These are phyloP conservation scores for Parochlus steinenii DNA, from an alignment of 2,888 invertebrate genomes.

Conservation along the genomic window DNA sequence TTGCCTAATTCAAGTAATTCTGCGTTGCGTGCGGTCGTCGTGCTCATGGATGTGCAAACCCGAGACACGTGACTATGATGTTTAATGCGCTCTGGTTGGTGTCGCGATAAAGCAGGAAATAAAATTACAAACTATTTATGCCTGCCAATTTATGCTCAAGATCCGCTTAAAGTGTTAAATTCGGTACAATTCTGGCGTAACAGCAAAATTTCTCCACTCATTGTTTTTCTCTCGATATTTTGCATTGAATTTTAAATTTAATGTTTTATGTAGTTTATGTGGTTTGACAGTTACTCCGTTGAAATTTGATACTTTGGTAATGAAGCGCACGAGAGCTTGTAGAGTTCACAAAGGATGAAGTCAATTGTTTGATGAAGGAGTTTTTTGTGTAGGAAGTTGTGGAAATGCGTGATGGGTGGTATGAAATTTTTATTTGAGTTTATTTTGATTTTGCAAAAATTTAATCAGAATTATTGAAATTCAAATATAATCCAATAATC, in stretches of 20 bases:
- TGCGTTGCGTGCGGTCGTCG: constrained; percentile 12
- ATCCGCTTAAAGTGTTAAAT: constrained; percentile 3
- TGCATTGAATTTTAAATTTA: constrained; percentile 6
- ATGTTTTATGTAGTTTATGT: constrained; percentile 5
- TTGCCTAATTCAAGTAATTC: no score
- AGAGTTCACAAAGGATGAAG: no score
- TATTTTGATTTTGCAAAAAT: not conserved
- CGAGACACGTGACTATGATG: constrained; percentile 12
- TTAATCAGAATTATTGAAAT: not conserved
- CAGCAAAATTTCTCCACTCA: constrained; percentile 3
- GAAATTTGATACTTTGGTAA: constrained; percentile 10
- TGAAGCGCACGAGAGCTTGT: constrained; percentile 8
- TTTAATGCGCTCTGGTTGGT: not conserved
- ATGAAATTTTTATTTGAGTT: constrained; percentile 4
- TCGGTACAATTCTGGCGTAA: constrained; percentile 1
- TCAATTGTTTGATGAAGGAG: constrained; percentile 5
- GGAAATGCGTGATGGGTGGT: not conserved
- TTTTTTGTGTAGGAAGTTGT: constrained; percentile 4
- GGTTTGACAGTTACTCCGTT: no score
- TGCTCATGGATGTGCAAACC: no score
- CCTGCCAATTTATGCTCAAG: constrained; percentile 8
- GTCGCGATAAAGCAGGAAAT: constrained; percentile 9
- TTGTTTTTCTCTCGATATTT: not conserved
- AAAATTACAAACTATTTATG: constrained; percentile 13
- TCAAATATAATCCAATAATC: not conserved